Base-by-base conservation (phyloP, 2,888 invertebrate genomes). In the Microchrysa polita region DNA sequence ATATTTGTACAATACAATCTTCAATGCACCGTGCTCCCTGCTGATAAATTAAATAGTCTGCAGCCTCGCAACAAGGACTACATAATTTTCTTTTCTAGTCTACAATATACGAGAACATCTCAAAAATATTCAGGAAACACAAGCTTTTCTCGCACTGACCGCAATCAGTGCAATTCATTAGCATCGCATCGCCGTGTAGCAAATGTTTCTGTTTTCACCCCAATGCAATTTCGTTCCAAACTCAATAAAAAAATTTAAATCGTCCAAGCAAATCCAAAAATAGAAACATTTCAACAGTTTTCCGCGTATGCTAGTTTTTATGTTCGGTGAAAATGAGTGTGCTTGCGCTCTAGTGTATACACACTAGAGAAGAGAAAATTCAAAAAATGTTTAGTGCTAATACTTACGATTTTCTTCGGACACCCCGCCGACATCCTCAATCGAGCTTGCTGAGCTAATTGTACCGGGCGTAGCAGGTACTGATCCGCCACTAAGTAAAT, bases 361-460 rank as follows among this genome's bases (percentile, higher is more conserved):
- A n/a, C n/a, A n/a, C n/a, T n/a, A n/a, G n/a, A 59, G 73, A 23
- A 61, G 7, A 75, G 60, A 71, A 69, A 69, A n/a, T n/a, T n/a
- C n/a, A n/a, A n/a, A n/a, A n/a, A n/a, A n/a, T n/a, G n/a, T n/a
- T 55, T 52, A 73, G 48, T 72, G 22, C 22, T 34, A 61, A 69
- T 63, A 75, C 79, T 81, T 79, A 84, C 84, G 82, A 72, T 61
- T 74, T 55, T 77, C 77, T 60, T 78, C 77, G 16, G 78, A 75
- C 55, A 75, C 74, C 73, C 79, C 79, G 69, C 83, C 83, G 34
- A 74, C 84, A 79, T 93, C 93, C 79, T 93, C 93, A 77, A 89
- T 89, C 0, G 92, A 93, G 55, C 93, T 93, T 48, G 91, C 91
- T 0, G 92, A 90, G 9, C 92, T 91, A 2, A 92, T 84, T 0